Base-by-base conservation (phyloP, 64 coral and sea anemone species). In the Anthopleura sola region DNA sequence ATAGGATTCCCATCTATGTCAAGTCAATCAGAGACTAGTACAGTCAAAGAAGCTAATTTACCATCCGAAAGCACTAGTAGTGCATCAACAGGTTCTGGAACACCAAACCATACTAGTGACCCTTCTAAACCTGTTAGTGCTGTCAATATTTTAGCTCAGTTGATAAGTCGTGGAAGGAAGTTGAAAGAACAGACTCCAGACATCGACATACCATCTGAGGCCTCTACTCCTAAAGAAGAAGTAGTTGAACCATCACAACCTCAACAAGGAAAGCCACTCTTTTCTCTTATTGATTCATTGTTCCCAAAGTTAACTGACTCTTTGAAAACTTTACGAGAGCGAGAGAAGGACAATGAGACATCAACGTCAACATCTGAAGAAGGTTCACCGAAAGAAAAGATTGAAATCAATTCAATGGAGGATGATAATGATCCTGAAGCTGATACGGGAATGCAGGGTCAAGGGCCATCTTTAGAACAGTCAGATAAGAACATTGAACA, bases 281-380 rank as follows among this genome's bases (percentile, higher is more conserved):
- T 92, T n/a, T 87, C 90, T 7, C 74, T 96, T 51, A 96, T 96
- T 87, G 94, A 96, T 66, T 92, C 94, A 13, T 86, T 96, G 76
- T 96, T 96, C 85, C 94, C 94, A 8, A 96, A 96, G 76, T 90
- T 96, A 23, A 92, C 89, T 80, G 90, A 92, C 82, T 96, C 94
- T 40, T 79, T 96, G 71, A 96, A 96, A 83, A 96, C 90, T 19
- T 28, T 96, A 32, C 88, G 90, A 37, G 86, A 91, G 83, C 92
- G 88, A 55, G 87, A 92, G 34, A 74, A 96, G 33, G 33, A 83
- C n/a, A 83, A 83, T 29, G 82, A 83, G 29, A 60, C 82, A 28
- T 83, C 82, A 0, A 83, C 82, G 1, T 83, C 82, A 56, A 83
- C 82, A 58, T 83, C 82, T 26, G 82, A 83, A 57, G 82, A 83